Percentiles rank a stretch among this genome's conserved stretches.
Evolutionary conservation across 2,888 invertebrate species (phyloP).

Genomic region (Caenorhabditis sp.): DNA sequence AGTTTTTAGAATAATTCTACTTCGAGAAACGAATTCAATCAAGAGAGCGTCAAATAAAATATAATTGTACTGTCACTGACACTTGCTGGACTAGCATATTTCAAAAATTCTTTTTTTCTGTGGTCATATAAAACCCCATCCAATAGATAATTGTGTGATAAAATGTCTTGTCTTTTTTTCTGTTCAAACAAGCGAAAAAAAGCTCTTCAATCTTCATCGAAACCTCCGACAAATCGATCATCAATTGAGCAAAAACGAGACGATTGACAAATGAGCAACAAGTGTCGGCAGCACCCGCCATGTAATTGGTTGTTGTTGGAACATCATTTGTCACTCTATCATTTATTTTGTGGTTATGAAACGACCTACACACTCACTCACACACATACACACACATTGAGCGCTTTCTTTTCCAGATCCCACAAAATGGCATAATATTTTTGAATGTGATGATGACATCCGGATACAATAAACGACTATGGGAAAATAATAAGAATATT

Average conservation of each 20-base stretch:
- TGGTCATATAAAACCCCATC: too few species aligned
- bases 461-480: conserved; percentile 1
- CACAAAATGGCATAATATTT: not conserved
- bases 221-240: not conserved
- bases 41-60: too few species aligned
- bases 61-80: too few species aligned
- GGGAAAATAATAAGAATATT: not conserved
- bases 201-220: not conserved
- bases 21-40: too few species aligned
- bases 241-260: not conserved
- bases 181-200: not conserved
- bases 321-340: conserved; percentile 52
- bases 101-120: too few species aligned
- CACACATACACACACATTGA: too few species aligned
- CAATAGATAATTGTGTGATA: not conserved
- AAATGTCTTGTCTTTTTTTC: not conserved
- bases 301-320: conserved; percentile 23
- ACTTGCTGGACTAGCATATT: too few species aligned
- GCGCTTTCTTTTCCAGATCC: too few species aligned
- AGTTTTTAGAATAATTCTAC: too few species aligned
- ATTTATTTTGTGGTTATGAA: conserved; percentile 75
- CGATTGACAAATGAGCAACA: not conserved
- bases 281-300: not conserved
- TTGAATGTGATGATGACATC: not conserved
- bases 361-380: too few species aligned